Conservation (phyloP, 2,888 invertebrate species). For the Andrena chrysosceles region DNA sequence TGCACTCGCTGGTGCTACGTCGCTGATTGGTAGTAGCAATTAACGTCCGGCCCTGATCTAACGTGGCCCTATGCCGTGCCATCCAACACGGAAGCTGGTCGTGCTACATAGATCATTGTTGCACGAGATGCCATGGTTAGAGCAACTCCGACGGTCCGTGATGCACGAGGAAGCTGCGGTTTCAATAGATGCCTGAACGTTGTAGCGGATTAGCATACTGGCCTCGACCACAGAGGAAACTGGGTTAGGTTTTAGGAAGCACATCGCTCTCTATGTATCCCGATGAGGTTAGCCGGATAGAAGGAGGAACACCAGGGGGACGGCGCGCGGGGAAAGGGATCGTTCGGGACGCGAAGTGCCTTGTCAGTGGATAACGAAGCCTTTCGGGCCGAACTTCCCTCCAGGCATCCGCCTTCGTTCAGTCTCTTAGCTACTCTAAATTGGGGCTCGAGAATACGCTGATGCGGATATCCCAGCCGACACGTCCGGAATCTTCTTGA, state of each 20-base stretch:
- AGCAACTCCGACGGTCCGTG: constrained; percentile 66
- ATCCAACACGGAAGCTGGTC: constrained; percentile 71
- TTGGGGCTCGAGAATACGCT: constrained; percentile 38
- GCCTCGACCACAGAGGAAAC: constrained; percentile 71
- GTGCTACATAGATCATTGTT: constrained; percentile 79
- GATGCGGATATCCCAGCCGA: constrained; percentile 25
- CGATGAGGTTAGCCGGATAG: constrained; percentile 41
- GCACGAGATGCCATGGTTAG: constrained; percentile 74
- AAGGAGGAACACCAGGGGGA: constrained; percentile 15
- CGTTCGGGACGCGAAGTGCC: constrained; percentile 45
- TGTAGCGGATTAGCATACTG: constrained; percentile 77
- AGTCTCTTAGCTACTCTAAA: constrained; percentile 46
- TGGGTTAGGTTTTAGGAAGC: constrained; percentile 72
- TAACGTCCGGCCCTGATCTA: constrained; percentile 79
- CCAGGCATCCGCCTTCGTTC: constrained; percentile 59
- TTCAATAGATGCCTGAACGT: constrained; percentile 74
- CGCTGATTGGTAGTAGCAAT: constrained; percentile 82
- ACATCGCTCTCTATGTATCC: constrained; percentile 45
- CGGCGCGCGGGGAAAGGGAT: constrained; percentile 5
- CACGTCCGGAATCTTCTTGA: constrained; percentile 41
- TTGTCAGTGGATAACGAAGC: constrained; percentile 70
- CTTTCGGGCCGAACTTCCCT: constrained; percentile 62
- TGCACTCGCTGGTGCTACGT: constrained; percentile 47
- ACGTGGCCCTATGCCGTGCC: constrained; percentile 67
- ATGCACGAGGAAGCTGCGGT: constrained; percentile 73